These are phyloP conservation scores for Gryllus bimaculatus DNA, from an alignment of 1,140 invertebrate species.

Conservation along the genomic window DNA sequence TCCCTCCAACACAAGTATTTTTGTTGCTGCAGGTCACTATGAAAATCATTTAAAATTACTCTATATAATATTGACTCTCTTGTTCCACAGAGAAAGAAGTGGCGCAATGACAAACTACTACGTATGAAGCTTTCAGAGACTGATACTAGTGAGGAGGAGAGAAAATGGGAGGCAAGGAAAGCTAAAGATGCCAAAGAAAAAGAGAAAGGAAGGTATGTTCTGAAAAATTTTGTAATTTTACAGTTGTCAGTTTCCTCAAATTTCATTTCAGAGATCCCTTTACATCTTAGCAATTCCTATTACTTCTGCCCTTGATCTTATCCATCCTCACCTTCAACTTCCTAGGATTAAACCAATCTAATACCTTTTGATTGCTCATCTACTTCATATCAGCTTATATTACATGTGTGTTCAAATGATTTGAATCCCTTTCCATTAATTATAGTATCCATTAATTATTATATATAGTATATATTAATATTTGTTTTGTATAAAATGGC, in stretches of 20 bases:
- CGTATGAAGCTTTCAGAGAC: constrained; percentile 20
- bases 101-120: constrained; percentile 21
- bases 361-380: no score
- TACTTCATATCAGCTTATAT: no score
- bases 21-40: no score
- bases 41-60: no score
- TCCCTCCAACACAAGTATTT: no score
- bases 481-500: no score
- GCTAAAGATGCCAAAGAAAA: constrained; percentile 17
- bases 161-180: constrained; percentile 18
- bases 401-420: no score
- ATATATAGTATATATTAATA: no score
- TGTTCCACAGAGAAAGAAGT: background rate
- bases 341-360: no score
- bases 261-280: background rate
- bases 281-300: background rate
- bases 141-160: constrained; percentile 24
- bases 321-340: background rate
- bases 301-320: background rate
- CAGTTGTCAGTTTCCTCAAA: background rate
- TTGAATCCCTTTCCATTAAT: no score
- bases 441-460: no score
- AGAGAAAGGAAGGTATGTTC: constrained; percentile 6
- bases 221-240: background rate
- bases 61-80: no score